Conservation (phyloP, 2,888 invertebrate species). For the Erebia ligea region DNA sequence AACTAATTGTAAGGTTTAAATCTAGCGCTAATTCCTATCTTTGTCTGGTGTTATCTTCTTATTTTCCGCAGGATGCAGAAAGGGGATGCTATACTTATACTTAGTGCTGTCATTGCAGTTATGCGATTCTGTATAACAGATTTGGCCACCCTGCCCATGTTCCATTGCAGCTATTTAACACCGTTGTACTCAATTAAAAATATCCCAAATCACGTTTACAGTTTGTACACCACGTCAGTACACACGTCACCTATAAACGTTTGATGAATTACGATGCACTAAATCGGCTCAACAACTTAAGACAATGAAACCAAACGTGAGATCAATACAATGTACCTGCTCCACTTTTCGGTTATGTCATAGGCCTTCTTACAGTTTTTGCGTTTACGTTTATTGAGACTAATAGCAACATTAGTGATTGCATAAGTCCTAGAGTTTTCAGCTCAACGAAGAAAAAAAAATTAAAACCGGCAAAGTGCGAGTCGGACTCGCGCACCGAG, state of each 20-base stretch:
- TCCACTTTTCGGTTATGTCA: slow-evolving; percentile 55
- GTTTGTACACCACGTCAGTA: not conserved
- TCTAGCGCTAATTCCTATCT: too few species aligned
- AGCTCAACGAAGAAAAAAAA: not conserved
- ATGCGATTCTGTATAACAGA: too few species aligned
- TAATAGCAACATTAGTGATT: slow-evolving; percentile 28
- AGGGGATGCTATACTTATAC: too few species aligned
- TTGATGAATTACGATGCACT: slow-evolving; percentile 5
- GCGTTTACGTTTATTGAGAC: slow-evolving; percentile 25
- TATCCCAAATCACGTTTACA: not conserved
- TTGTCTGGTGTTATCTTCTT: too few species aligned
- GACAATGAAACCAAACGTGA: slow-evolving; percentile 67
- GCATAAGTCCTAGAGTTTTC: slow-evolving; percentile 17
- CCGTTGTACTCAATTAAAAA: not conserved
- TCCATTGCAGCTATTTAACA: not conserved
- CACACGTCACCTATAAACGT: not conserved
- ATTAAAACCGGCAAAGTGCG: too few species aligned
- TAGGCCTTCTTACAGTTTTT: slow-evolving; percentile 24
- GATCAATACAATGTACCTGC: slow-evolving; percentile 69
- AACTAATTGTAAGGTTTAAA: too few species aligned
- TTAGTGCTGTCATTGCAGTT: too few species aligned
- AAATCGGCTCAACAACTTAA: slow-evolving; percentile 43
- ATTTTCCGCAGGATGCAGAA: too few species aligned
- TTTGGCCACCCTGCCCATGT: too few species aligned
- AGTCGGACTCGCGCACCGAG: too few species aligned